Conservation (phyloP, 2,888 invertebrate genomes). For the Erannis defoliaria region DNA sequence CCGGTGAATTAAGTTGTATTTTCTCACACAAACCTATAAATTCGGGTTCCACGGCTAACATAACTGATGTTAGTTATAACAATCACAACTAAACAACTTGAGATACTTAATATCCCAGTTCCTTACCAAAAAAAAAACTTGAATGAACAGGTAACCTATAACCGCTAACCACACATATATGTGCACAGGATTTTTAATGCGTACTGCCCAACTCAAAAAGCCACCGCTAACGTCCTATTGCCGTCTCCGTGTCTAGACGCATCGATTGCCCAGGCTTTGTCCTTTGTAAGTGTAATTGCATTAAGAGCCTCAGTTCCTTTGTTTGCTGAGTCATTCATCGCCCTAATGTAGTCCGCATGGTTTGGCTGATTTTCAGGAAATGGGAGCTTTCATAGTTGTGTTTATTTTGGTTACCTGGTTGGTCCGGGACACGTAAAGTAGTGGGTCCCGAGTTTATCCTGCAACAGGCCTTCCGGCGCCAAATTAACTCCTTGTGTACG, state of each 20-base stretch:
- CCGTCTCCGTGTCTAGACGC: slow-evolving; percentile 76
- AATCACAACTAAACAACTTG: background rate
- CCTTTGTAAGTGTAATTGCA: slow-evolving; percentile 64
- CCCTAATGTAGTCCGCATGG: slow-evolving; percentile 32
- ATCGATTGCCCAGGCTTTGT: slow-evolving; percentile 75
- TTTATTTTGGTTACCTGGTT: slow-evolving; percentile 21
- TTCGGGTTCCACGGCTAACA: too few relatives aligned
- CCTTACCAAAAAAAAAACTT: background rate
- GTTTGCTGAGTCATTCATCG: slow-evolving; percentile 53
- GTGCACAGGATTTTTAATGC: slow-evolving; percentile 54
- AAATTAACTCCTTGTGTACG: too few relatives aligned
- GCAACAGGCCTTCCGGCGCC: too few relatives aligned
- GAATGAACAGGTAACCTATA: background rate
- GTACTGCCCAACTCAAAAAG: slow-evolving; percentile 39
- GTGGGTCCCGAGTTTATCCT: too few relatives aligned
- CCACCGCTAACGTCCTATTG: slow-evolving; percentile 20
- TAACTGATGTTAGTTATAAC: too few relatives aligned
- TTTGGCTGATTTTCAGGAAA: slow-evolving; percentile 9
- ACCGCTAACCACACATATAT: slow-evolving; percentile 23
- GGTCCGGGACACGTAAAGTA: too few relatives aligned
- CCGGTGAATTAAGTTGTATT: too few relatives aligned
- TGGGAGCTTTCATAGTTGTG: slow-evolving; percentile 13
- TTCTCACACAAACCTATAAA: too few relatives aligned
- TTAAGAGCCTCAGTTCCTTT: slow-evolving; percentile 55
- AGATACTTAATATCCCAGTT: background rate